Base-by-base conservation (phyloP, 2,888 invertebrate genomes). In the Trilocha varians region DNA sequence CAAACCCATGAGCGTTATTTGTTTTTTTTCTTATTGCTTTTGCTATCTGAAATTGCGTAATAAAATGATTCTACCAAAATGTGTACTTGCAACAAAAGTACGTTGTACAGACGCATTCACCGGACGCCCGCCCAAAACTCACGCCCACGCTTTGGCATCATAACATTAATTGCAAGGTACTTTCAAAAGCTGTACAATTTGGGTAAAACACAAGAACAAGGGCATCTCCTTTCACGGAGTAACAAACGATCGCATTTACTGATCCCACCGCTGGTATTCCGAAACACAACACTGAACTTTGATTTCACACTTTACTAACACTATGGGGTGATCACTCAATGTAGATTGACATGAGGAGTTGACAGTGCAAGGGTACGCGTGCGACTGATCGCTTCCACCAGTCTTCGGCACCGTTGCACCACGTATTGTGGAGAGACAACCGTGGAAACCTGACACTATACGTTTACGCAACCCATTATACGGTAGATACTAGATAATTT, bases 401-500 rank as follows among this genome's bases (percentile, higher is more conserved):
- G 60, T 62, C 57, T 62, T 58, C 62, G 66, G 67, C 73, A 70
- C 72, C 71, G 78, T 82, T 82, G 74, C 83, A 80, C 78, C 66
- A 68, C 64, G 65, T 77, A 80, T 78, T 83, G 82, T 82, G 73
- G 65, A 74, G 69, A 69, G 59, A 74, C 59, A 57, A 69, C 75
- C 80, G 83, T 82, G 80, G 80, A 77, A 84, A 78, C 77, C 64
- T 59, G 59, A 58, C 57, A 67, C 65, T 59, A 55, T 61, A 62
- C 56, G 54, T 57, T 78, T 83, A 73, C 82, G 83, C 80, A 84
- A 84, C 57, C 76, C 62, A 76, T 77, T 76, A 70, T 76, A 63
- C 65, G 67, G 73, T 70, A 75, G 73, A 78, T 69, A 70, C 69
- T 62, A 73, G 74, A 77, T 73, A 66, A 78, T 69, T 72, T 68